Evolutionary conservation across 2,888 invertebrate genomes (phyloP), one percentile per base, ranked within the genome.

Genomic region (Melangyna quadrimaculata): DNA sequence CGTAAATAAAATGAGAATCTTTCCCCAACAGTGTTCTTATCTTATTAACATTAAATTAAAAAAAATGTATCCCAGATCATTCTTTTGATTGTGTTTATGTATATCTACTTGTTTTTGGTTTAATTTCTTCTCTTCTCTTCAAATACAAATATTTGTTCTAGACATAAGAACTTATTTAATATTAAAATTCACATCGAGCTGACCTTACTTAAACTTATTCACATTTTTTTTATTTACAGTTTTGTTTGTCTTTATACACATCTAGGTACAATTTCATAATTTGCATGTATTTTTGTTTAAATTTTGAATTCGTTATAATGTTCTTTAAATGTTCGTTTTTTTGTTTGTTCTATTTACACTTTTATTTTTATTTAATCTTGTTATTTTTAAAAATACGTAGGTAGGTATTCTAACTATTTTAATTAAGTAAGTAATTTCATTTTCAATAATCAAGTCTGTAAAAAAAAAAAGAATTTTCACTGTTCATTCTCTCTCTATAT

Each of bases 171-270:
- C 6, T 27, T 2, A 12, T 45, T 29, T 17, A 45, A n/a, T 45
- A 24, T 19, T 65, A 19, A 65, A 45, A n/a, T 32, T 65, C 29
- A 67, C 43, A 48, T 48, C 14, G 32, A 67, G 4, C n/a, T 48
- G 14, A n/a, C 19, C 9, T 48, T n/a, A n/a, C 22, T n/a, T n/a
- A n/a, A n/a, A 48, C 0, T 32, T 67, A 67, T 67, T 48, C 32
- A 65, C 45, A 67, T n/a, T 45, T 59, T 37, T 57, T 24, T 37
- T 63, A 67, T 45, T 67, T 67, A 67, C 48, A 67, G 1, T 67
- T 48, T 3, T n/a, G n/a, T 8, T 67, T 29, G 12, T 40, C 7
- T 40, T 22, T 43, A 27, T 43, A 63, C n/a, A 61, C 24, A 8
- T n/a, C n/a, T n/a, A n/a, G n/a, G n/a, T n/a, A n/a, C n/a, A n/a